These are phyloP conservation scores for Phalacrocorax carbo DNA, from an alignment of 2,113 vertebrate species.

Conservation along the genomic window DNA sequence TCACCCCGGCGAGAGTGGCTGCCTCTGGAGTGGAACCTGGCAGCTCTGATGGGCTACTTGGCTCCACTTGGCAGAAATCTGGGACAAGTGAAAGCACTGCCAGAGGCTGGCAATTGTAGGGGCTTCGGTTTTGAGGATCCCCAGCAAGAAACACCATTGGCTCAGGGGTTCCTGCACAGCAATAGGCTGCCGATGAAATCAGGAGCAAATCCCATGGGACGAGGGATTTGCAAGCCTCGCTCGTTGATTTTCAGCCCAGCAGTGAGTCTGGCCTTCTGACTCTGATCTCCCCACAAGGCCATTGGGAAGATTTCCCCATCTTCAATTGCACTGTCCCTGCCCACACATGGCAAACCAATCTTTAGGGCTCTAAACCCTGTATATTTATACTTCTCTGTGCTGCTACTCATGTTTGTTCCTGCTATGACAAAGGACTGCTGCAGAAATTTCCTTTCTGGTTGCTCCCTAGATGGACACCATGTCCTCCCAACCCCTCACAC, in stretches of 20 bases:
- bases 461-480: neutral
- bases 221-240: neutral
- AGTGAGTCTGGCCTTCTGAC: neutral
- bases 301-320: fast-evolving
- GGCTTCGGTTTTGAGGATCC: neutral
- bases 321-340: neutral
- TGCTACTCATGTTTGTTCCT: neutral
- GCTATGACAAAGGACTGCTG: neutral
- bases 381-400: neutral
- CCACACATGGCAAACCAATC: neutral
- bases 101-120: neutral
- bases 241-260: neutral
- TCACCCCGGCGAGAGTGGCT: neutral
- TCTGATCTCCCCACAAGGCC: neutral
- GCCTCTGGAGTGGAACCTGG: neutral
- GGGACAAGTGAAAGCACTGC: neutral
- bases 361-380: neutral
- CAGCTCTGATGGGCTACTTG: neutral
- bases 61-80: fast-evolving
- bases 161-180: neutral
- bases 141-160: neutral
- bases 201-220: neutral
- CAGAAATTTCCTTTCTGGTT: neutral
- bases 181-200: neutral
- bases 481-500: neutral